These are phyloP conservation scores for Smittia sp. DNA, from an alignment of 2,888 invertebrate genomes.

Conservation along the genomic window DNA sequence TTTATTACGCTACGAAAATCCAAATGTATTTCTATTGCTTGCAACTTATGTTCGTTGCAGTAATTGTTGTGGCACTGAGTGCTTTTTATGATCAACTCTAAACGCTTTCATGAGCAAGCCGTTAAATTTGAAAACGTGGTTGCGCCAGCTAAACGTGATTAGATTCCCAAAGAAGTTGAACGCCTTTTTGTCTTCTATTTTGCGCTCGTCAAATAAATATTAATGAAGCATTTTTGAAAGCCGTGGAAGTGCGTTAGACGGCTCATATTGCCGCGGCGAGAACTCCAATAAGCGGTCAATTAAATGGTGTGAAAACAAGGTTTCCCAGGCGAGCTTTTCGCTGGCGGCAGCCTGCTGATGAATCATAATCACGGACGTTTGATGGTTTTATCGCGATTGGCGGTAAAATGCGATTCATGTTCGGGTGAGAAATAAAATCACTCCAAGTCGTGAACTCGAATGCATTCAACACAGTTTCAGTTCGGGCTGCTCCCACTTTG, in stretches of 20 bases:
- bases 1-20: too few relatives aligned
- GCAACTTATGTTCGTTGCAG: neutral
- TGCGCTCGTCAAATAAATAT: slow-evolving; percentile 35
- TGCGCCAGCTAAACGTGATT: slow-evolving; percentile 27
- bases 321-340: slow-evolving; percentile 22
- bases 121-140: slow-evolving; percentile 7
- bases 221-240: slow-evolving; percentile 35
- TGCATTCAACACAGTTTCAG: too few relatives aligned
- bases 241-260: slow-evolving; percentile 35
- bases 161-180: slow-evolving; percentile 1
- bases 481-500: too few relatives aligned
- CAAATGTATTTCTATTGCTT: neutral
- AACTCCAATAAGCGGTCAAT: neutral
- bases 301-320: slow-evolving; percentile 35
- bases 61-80: slow-evolving; percentile 10
- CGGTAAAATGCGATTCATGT: slow-evolving; percentile 15
- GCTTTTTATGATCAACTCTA: slow-evolving; percentile 13
- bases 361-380: slow-evolving; percentile 21
- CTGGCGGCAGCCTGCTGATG: slow-evolving; percentile 1
- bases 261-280: neutral
- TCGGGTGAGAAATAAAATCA: neutral
- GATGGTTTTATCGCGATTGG: slow-evolving; percentile 16
- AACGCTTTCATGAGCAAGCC: neutral
- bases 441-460: too few relatives aligned
- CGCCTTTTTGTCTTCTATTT: neutral